phyloP scores from a whole-genome alignment of 92 coral and sea anemone genomes.

The Diadumene lineata region DNA sequence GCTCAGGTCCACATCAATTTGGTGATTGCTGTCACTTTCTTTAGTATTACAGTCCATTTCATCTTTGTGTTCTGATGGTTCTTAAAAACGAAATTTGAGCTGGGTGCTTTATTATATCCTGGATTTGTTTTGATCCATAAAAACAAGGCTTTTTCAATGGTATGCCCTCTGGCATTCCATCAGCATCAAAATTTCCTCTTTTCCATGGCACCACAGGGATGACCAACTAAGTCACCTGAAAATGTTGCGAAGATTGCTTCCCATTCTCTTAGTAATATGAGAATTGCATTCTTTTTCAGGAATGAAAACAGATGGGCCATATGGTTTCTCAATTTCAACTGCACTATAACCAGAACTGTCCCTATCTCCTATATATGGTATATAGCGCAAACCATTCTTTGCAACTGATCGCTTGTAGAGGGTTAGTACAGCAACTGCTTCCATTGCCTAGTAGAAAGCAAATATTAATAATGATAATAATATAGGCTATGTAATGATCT shows the following conservation, averaged over 20 bases:
- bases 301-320: slow-evolving; percentile 25
- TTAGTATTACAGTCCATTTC: background rate
- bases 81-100: background rate
- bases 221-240: slow-evolving; percentile 13
- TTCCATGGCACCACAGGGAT: slow-evolving; percentile 20
- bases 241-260: slow-evolving; percentile 23
- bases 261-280: slow-evolving; percentile 35
- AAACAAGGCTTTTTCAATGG: background rate
- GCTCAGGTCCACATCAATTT: background rate
- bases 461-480: no score
- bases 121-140: slow-evolving; percentile 12
- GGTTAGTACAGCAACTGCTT: background rate
- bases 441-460: background rate
- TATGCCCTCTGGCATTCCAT: slow-evolving; percentile 14
- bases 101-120: background rate
- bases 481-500: background rate
- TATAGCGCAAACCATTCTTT: background rate
- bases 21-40: background rate
- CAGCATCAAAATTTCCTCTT: slow-evolving; percentile 7
- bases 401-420: background rate
- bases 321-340: no score
- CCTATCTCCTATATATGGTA: background rate
- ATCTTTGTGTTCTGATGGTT: background rate
- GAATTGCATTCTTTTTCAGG: slow-evolving; percentile 34
- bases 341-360: background rate